Base-by-base conservation (phyloP, 2,888 invertebrate genomes). In the Pristionchus entomophagus region DNA sequence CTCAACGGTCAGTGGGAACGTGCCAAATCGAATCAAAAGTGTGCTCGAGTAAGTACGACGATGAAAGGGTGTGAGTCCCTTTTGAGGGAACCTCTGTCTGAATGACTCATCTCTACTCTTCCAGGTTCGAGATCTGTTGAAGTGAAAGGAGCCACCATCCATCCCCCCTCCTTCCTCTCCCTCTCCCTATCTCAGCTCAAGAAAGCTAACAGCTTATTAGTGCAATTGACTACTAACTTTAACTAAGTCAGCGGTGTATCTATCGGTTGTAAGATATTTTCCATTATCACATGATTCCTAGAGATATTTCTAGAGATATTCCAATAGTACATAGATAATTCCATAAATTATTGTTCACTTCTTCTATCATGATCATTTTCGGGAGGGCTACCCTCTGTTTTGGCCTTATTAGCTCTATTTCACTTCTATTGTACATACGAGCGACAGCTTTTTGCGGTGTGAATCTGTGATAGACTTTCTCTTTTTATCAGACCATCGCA, bases 111-210 rank as follows among this genome's bases (percentile, higher is more conserved):
- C n/a, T 65, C 59, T 22, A 22, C 22, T n/a, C n/a, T 85, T 85
- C 35, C 73, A 85, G 85, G 85, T 85, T 53, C 85, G 85, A 49
- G 85, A 85, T 59, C 77, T 85, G 6, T 73, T 85, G 35, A 85
- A 85, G 77, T 85, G 56, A 85, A 6, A 49, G 38, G 12, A 26
- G 12, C 41, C 17, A 8, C 35, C 32, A 19, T 12, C 19, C 38
- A 38, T n/a, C 26, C 19, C 35, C 35, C 19, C 65, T 65, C 32
- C 35, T 22, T 22, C n/a, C n/a, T n/a, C 56, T 56, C 19, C 56
- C 22, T 10, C 32, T 65, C 12, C 12, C 38, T 41, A 45, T 73
- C 41, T 73, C 73, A 45, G 22, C 69, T 38, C 17, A 38, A 38
- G 69, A 17, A 17, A 69, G 69, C 62, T 65, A 65, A 65, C 73